Evolutionary conservation across 2,888 invertebrate species (phyloP).

Genomic region (Ctenicera cuprea): DNA sequence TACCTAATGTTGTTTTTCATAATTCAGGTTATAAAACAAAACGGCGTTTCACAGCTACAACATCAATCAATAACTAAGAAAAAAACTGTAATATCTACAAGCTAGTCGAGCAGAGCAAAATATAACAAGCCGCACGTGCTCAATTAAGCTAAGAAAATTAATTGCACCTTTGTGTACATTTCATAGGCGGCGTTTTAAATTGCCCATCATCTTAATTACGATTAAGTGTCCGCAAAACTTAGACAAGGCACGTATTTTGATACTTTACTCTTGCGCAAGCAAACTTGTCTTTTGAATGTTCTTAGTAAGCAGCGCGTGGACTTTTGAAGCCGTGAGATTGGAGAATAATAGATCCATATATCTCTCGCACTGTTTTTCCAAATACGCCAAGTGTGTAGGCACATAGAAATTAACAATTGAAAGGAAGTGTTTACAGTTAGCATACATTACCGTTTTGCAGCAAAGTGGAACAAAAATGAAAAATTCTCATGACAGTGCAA

Average conservation of each 20-base stretch:
- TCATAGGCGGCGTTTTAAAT: conserved; percentile 12
- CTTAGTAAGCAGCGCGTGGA: not conserved
- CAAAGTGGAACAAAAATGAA: conserved; percentile 35
- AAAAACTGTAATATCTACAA: not conserved
- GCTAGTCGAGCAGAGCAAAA: not conserved
- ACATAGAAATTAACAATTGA: conserved; percentile 34
- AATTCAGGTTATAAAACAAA: no score
- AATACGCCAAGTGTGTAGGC: conserved; percentile 31
- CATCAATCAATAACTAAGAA: no score
- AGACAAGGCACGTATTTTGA: conserved; percentile 13
- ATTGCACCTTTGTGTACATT: conserved; percentile 21
- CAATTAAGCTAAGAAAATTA: conserved; percentile 14
- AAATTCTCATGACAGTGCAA: conserved; percentile 32
- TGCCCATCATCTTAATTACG: conserved; percentile 17
- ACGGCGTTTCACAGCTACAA: no score
- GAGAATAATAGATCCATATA: conserved; percentile 29
- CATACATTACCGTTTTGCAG: conserved; percentile 28
- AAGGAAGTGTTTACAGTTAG: conserved; percentile 36
- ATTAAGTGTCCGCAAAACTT: not conserved
- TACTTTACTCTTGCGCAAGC: not conserved
- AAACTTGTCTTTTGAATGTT: not conserved
- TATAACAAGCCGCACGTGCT: conserved; percentile 13
- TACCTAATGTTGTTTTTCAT: no score
- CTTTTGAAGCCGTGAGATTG: conserved; percentile 15
- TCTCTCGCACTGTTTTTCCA: conserved; percentile 24